These are phyloP conservation scores for Sitodiplosis mosellana DNA, from an alignment of 1,140 invertebrate species.

Conservation along the genomic window DNA sequence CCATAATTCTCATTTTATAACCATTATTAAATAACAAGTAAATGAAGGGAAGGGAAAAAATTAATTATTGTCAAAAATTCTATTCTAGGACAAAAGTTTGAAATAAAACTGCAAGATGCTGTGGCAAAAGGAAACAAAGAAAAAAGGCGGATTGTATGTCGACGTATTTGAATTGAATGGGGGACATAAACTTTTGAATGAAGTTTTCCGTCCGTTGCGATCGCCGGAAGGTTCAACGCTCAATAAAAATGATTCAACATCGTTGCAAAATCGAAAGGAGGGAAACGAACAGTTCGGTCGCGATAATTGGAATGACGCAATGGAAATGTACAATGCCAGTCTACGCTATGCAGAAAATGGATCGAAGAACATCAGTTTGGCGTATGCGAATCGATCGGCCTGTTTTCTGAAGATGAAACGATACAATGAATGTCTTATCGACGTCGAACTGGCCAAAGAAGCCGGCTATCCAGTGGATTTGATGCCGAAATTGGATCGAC, in stretches of 20 bases:
- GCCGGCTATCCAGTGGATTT: slow-evolving; percentile 30
- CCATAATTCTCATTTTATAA: too few relatives aligned
- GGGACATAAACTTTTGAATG: too few relatives aligned
- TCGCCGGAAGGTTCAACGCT: too few relatives aligned
- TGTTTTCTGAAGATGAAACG: slow-evolving; percentile 39
- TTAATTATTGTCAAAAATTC: too few relatives aligned
- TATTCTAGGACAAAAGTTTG: too few relatives aligned
- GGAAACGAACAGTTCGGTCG: slow-evolving; percentile 34
- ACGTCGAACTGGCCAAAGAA: slow-evolving; percentile 31
- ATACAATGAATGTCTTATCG: slow-evolving; percentile 37
- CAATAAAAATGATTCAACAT: slow-evolving; percentile 12
- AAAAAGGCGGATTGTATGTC: too few relatives aligned
- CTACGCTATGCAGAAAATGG: slow-evolving; percentile 31
- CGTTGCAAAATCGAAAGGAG: slow-evolving; percentile 27
- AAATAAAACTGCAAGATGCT: too few relatives aligned
- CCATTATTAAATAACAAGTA: too few relatives aligned
- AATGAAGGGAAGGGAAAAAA: too few relatives aligned
- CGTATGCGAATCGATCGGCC: slow-evolving; percentile 54
- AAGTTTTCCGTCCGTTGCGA: too few relatives aligned
- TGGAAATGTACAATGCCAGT: slow-evolving; percentile 41
- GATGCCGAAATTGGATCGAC: slow-evolving; percentile 31
- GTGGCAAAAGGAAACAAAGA: too few relatives aligned
- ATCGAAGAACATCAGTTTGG: slow-evolving; percentile 35
- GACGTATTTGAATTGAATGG: too few relatives aligned
- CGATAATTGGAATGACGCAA: slow-evolving; percentile 29